Base-by-base conservation (phyloP, 2,797 vertebrate species). In the Tokudaia tokunoshimensis region DNA sequence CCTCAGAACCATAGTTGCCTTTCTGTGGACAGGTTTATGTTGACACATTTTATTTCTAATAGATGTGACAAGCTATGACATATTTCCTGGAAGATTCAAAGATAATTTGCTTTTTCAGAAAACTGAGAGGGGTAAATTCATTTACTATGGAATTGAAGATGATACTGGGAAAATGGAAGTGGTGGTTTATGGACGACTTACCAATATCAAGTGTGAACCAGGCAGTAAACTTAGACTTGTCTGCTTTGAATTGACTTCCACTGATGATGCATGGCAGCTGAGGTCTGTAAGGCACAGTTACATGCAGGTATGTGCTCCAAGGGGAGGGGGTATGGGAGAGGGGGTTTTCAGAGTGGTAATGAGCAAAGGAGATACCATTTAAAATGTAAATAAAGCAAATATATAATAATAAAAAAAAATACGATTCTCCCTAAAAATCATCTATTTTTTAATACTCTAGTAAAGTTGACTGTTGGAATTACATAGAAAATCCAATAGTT, bases 101-200 rank as follows among this genome's bases (percentile, higher is more conserved):
- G 11, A 20, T 92, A 34, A 75, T 79, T 79, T 96, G 13, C 67
- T 94, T 57, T 94, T 96, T 3, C 94, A 97, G 96, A 97, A 96
- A 95, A 52, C 0, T 0, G 85, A 76, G 47, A 59, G 1, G 37
- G 3, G 3, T 6, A 2, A 63, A 44, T 52, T 13, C 1, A 81
- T n/a, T 67, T 87, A 26, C 75, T 97, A 97, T 92, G 91, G 57
- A 57, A 88, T 97, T 80, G 13, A 41, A 88, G 96, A 97, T 65
- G 13, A 87, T 4, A 96, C 96, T 20, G 93, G 92, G 83, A 80
- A 0, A 41, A 96, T 97, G 89, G 59, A 96, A 24, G 91, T 96
- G 1, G 1, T 95, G 1, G 85, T 92, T 7, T 52, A 55, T 41
- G 93, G 91, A 92, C 8, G 78, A 24, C 84, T 96, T 72, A 92